A percentile compares a stretch with the other conserved stretches of the same genome.
These are phyloP conservation scores for Psittacula cyanocephala DNA, from an alignment of 2,113 vertebrate genomes.

Conservation along the genomic window DNA sequence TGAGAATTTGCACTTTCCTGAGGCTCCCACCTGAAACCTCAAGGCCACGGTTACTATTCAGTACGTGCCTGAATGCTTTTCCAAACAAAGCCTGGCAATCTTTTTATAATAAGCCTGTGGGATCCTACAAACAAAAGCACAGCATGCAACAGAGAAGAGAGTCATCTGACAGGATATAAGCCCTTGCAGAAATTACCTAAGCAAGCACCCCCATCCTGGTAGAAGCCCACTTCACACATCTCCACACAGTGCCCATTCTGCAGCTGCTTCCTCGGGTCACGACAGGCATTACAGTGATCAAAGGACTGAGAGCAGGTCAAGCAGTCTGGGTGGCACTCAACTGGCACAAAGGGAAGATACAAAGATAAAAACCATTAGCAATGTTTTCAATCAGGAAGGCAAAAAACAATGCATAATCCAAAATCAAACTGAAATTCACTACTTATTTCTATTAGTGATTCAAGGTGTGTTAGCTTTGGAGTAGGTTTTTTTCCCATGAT, in stretches of 20 bases:
- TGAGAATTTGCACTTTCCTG: not conserved
- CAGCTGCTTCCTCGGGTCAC: constrained; percentile 66
- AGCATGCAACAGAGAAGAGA: not conserved
- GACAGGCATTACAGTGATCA: constrained; percentile 79
- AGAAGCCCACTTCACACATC: constrained; percentile 76
- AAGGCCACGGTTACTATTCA: not conserved
- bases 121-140: not conserved
- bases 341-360: constrained; percentile 43
- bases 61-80: not conserved
- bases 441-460: not conserved
- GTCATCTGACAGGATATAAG: not conserved
- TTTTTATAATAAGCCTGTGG: not conserved
- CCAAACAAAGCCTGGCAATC: not conserved
- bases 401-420: accelerated
- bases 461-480: not conserved
- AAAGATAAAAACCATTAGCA: not conserved
- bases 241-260: constrained; percentile 78
- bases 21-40: not conserved
- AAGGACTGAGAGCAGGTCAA: constrained; percentile 77
- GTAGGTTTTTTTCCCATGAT: not conserved
- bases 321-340: constrained; percentile 80
- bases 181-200: constrained; percentile 69
- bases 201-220: constrained; percentile 72
- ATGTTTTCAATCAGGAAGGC: not conserved
- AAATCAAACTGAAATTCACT: not conserved